phyloP scores from a whole-genome alignment of 2,888 invertebrate species.

The Chydorus sphaericus region DNA sequence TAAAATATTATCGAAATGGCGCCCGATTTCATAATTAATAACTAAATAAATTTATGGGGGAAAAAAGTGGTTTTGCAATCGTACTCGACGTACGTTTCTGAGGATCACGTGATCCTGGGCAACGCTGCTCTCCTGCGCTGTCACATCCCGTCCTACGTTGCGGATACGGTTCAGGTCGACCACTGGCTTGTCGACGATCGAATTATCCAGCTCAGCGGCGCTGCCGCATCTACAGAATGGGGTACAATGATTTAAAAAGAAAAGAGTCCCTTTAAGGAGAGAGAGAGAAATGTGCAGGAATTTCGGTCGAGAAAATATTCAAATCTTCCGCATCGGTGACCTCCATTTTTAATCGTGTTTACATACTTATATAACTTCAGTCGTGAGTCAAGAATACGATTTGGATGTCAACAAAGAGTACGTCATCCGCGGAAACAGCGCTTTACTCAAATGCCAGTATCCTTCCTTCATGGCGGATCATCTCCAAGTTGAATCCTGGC shows the following conservation, averaged over 20 bases:
- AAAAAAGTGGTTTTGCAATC: conserved; percentile 66
- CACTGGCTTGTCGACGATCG: conserved; percentile 54
- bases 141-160: conserved; percentile 76
- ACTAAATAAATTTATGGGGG: background rate
- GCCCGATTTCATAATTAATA: background rate
- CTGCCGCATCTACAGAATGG: background rate
- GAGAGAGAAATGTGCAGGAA: background rate
- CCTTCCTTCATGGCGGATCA: conserved; percentile 88
- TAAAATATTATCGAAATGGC: background rate
- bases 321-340: background rate
- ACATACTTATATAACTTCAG: conserved; percentile 31
- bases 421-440: conserved; percentile 76
- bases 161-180: conserved; percentile 53
- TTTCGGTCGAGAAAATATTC: background rate
- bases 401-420: conserved; percentile 78
- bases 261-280: background rate
- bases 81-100: conserved; percentile 77
- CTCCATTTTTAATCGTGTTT: background rate
- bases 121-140: conserved; percentile 77
- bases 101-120: conserved; percentile 76
- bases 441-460: conserved; percentile 65
- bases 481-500: conserved; percentile 73
- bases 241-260: background rate
- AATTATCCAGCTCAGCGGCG: too few relatives aligned
- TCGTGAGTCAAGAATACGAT: conserved; percentile 65